Evolutionary conservation across 2,113 vertebrate species (phyloP).

Genomic region (Oreocharis arfaki): DNA sequence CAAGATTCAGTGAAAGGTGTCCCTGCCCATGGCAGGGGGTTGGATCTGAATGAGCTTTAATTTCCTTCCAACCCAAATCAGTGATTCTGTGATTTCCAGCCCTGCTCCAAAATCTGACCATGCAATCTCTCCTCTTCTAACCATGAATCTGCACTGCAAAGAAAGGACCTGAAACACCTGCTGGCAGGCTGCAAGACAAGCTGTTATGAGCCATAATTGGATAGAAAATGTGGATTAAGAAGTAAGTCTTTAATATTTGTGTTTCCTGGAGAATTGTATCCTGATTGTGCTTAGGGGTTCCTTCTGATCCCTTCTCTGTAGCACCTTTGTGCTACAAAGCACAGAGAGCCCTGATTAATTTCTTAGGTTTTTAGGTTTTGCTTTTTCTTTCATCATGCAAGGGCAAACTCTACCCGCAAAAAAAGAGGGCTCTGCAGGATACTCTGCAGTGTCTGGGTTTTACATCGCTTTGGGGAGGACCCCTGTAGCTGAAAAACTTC

Average conservation of each 20-base stretch:
- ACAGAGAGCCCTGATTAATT: background rate
- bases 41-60: background rate
- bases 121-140: background rate
- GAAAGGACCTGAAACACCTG: background rate
- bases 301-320: background rate
- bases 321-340: background rate
- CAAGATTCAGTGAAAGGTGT: background rate
- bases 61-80: background rate
- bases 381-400: background rate
- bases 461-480: rapidly evolving
- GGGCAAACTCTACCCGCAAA: background rate
- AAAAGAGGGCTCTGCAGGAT: background rate
- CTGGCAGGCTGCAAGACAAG: background rate
- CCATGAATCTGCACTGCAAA: background rate
- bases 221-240: background rate
- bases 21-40: background rate
- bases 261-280: background rate
- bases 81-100: background rate
- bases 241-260: background rate
- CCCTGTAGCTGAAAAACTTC: background rate
- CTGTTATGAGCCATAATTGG: rapidly evolving
- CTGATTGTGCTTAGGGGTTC: background rate
- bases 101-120: background rate
- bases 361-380: background rate
- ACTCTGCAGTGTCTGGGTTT: background rate